Evolutionary conservation across 1,140 invertebrate species (phyloP).

Genomic region (Pachypeltis micranthus): DNA sequence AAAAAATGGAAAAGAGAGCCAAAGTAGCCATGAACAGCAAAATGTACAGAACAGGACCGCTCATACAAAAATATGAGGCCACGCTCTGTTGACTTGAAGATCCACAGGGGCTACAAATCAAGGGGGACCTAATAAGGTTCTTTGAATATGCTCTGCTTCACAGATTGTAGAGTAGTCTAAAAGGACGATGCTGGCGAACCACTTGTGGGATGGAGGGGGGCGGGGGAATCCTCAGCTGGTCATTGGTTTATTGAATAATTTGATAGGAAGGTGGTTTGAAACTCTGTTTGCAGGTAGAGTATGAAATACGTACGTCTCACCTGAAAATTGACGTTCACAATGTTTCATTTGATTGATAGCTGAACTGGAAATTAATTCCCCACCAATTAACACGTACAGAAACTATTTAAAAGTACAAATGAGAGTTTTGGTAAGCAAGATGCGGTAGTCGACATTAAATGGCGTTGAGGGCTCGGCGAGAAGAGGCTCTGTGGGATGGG

Average conservation of each 20-base stretch:
- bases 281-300: not conserved
- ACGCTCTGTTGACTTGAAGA: too few species aligned
- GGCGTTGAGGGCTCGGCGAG: constrained; percentile 40
- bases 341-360: not conserved
- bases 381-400: not conserved
- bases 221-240: too few species aligned
- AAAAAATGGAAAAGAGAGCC: too few species aligned
- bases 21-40: too few species aligned
- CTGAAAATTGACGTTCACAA: not conserved
- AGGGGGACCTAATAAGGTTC: too few species aligned
- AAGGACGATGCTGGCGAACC: too few species aligned
- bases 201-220: too few species aligned
- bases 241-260: not conserved
- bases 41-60: too few species aligned
- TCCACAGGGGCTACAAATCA: too few species aligned
- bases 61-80: too few species aligned
- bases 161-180: too few species aligned
- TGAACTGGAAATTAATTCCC: not conserved
- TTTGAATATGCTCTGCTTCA: too few species aligned
- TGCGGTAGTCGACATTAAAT: constrained; percentile 33
- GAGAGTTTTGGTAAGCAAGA: not conserved
- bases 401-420: not conserved
- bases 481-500: constrained; percentile 38
- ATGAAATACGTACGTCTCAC: not conserved
- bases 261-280: constrained; percentile 8